These are phyloP conservation scores for Temnothorax curvispinosus DNA, from an alignment of 1,140 invertebrate genomes.

Conservation along the genomic window DNA sequence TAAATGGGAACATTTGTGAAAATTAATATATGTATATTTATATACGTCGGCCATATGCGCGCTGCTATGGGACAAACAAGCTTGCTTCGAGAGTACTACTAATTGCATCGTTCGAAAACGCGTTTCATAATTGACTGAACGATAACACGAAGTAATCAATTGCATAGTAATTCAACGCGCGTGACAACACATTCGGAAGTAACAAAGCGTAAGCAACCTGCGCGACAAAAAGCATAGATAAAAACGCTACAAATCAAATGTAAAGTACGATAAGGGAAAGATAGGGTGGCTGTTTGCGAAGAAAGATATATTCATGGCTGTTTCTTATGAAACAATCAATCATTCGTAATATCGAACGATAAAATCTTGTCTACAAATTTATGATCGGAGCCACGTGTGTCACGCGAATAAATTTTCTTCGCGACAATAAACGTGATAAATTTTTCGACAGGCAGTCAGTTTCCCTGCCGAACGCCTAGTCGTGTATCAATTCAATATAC, in stretches of 20 bases:
- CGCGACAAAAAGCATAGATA: background rate
- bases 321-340: slow-evolving; percentile 30
- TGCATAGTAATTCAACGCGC: background rate
- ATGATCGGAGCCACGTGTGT: background rate
- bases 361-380: slow-evolving; percentile 9
- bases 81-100: slow-evolving; percentile 2
- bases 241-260: background rate
- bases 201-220: background rate
- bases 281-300: background rate
- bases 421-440: background rate
- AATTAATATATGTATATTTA: slow-evolving; percentile 57
- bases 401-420: slow-evolving; percentile 21
- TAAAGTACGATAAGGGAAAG: background rate
- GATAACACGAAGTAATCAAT: slow-evolving; percentile 19
- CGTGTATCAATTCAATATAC: background rate
- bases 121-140: slow-evolving; percentile 8
- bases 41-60: background rate
- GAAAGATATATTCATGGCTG: background rate
- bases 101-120: slow-evolving; percentile 9
- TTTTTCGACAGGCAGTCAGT: background rate
- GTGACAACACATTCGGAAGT: background rate
- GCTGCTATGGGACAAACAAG: slow-evolving; percentile 4
- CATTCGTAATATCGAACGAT: background rate
- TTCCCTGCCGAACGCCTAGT: background rate
- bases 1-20: slow-evolving; percentile 40